Conservation (phyloP, 2,113 vertebrate species). For the Mola mola region DNA sequence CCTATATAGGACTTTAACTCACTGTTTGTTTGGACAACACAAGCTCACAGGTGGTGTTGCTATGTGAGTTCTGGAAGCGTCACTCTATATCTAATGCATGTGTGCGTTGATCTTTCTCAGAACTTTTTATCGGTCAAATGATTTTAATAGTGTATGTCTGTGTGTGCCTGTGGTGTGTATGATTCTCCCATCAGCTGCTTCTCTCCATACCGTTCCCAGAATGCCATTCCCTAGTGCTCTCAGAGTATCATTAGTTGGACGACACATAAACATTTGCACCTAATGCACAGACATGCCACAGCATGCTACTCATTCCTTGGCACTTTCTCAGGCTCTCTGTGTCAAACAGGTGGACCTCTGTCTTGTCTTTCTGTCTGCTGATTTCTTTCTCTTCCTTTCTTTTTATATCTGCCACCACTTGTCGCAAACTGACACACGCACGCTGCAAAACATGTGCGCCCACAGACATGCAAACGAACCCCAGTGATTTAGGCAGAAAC, state of each 20-base stretch:
- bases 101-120: constrained; percentile 15
- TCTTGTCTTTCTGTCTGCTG: constrained; percentile 48
- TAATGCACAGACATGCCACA: background rate
- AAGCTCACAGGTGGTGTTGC: constrained; percentile 27
- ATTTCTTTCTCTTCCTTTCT: constrained; percentile 30
- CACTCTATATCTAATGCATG: constrained; percentile 12
- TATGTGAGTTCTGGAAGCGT: constrained; percentile 14
- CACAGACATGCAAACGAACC: constrained; percentile 19
- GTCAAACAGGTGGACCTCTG: constrained; percentile 78
- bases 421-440: constrained; percentile 33
- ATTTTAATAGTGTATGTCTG: constrained; percentile 47
- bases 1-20: constrained; percentile 24
- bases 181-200: constrained; percentile 65
- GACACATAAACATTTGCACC: constrained; percentile 18
- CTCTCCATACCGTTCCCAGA: constrained; percentile 53
- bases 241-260: constrained; percentile 57
- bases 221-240: constrained; percentile 59
- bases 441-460: constrained; percentile 4
- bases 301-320: constrained; percentile 78
- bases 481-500: too few species aligned
- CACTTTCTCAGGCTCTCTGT: constrained; percentile 82
- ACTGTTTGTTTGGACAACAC: constrained; percentile 19
- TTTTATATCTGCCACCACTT: constrained; percentile 49
- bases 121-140: constrained; percentile 43
- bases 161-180: constrained; percentile 30